Evolutionary conservation across 1,140 invertebrate genomes (phyloP).

Genomic region (Zophobas morio): DNA sequence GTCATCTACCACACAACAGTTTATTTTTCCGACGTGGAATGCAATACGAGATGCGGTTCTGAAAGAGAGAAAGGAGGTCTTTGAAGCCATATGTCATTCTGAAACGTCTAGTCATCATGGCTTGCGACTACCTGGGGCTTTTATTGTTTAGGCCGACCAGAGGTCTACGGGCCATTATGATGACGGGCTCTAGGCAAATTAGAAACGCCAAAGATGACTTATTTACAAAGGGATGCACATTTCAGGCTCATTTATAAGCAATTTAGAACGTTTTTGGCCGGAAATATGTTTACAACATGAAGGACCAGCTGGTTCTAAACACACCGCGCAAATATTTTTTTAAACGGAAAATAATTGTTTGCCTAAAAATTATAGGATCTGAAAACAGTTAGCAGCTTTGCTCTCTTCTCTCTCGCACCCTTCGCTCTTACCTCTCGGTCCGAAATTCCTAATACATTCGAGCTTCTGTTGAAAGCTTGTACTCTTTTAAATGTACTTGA

Average conservation of each 20-base stretch:
- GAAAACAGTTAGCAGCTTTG: too few relatives aligned
- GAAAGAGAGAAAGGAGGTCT: slow-evolving; percentile 50
- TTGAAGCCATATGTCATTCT: slow-evolving; percentile 57
- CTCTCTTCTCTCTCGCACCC: too few relatives aligned
- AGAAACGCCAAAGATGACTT: slow-evolving; percentile 36
- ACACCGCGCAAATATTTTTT: too few relatives aligned
- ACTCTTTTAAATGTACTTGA: too few relatives aligned
- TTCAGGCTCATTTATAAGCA: neutral
- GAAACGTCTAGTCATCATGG: slow-evolving; percentile 49
- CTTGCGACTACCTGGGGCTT: slow-evolving; percentile 45
- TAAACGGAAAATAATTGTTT: too few relatives aligned
- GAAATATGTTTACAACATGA: too few relatives aligned
- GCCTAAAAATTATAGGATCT: too few relatives aligned
- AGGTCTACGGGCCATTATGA: slow-evolving; percentile 16
- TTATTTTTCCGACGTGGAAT: slow-evolving; percentile 58
- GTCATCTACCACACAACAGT: slow-evolving; percentile 49
- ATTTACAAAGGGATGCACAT: slow-evolving; percentile 1
- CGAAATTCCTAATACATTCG: too few relatives aligned
- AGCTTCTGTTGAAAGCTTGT: too few relatives aligned
- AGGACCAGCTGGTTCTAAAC: too few relatives aligned
- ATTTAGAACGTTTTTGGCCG: too few relatives aligned
- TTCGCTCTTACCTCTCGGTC: too few relatives aligned
- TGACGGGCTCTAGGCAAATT: slow-evolving; percentile 35
- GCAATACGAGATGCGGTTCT: slow-evolving; percentile 54
- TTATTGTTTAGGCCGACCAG: slow-evolving; percentile 35